Conservation (phyloP, 2,113 vertebrate genomes). For the Saguinus midas region DNA sequence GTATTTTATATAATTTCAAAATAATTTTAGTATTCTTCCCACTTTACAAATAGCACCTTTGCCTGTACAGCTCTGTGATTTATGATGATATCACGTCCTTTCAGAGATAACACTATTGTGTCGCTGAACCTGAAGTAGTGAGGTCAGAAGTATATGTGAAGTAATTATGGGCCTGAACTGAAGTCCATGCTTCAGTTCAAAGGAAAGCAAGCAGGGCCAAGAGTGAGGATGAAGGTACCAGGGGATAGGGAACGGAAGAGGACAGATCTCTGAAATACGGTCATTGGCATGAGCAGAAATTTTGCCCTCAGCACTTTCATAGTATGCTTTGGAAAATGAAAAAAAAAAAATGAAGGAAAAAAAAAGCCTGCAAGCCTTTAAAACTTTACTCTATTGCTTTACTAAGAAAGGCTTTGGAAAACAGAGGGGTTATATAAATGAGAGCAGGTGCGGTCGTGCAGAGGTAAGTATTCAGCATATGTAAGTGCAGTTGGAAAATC, state of each 20-base stretch:
- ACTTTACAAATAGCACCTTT: conserved; percentile 37
- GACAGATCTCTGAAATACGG: neutral
- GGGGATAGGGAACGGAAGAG: conserved; percentile 46
- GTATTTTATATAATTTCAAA: conserved; percentile 66
- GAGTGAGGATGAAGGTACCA: neutral
- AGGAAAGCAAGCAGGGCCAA: neutral
- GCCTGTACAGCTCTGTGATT: conserved; percentile 59
- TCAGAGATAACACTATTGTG: conserved; percentile 70
- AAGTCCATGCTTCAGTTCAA: conserved; percentile 43
- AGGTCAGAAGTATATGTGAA: conserved; percentile 65
- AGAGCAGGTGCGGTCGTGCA: conserved; percentile 88
- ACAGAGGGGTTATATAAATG: conserved; percentile 82
- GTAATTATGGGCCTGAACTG: conserved; percentile 58
- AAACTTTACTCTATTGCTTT: conserved; percentile 76
- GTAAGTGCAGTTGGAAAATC: conserved; percentile 94
- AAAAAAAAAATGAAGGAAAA: conserved; percentile 51
- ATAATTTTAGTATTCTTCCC: conserved; percentile 69
- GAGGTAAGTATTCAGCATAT: conserved; percentile 93
- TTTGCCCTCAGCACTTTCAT: conserved; percentile 53
- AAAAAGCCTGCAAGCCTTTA: conserved; percentile 73
- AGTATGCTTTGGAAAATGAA: conserved; percentile 33
- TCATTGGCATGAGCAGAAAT: neutral
- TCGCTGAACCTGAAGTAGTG: conserved; percentile 48
- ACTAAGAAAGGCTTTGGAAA: conserved; percentile 75
- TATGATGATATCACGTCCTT: conserved; percentile 66